These are phyloP conservation scores for Sesia apiformis DNA, from an alignment of 2,888 invertebrate species.

Conservation along the genomic window DNA sequence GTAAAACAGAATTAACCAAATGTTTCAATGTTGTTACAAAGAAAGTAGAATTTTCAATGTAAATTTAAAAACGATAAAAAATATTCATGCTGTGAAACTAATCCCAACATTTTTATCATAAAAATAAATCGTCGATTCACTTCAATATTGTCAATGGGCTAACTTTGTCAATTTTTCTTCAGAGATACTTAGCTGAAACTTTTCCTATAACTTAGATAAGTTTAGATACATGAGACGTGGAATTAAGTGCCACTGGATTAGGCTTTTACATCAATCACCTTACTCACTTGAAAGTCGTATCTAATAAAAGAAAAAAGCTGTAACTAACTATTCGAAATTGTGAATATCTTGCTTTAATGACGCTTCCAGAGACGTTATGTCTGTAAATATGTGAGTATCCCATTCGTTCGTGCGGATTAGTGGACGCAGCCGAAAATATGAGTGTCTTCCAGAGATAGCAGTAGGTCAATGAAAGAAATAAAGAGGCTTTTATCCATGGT, in stretches of 20 bases:
- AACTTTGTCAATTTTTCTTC: constrained; percentile 36
- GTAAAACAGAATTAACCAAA: too few species aligned
- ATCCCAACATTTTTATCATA: constrained; percentile 14
- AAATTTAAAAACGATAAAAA: neutral
- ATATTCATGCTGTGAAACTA: neutral
- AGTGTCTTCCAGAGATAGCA: constrained; percentile 36
- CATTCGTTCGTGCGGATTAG: constrained; percentile 19
- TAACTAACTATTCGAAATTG: too few species aligned
- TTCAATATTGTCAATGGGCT: constrained; percentile 22
- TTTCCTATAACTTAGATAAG: constrained; percentile 20
- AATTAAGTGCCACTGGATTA: constrained; percentile 1
- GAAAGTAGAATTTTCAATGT: too few species aligned
- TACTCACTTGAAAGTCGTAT: too few species aligned
- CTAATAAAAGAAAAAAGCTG: too few species aligned
- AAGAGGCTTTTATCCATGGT: constrained; percentile 4
- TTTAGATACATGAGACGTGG: constrained; percentile 20
- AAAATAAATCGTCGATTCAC: constrained; percentile 21
- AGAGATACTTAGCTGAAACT: constrained; percentile 33
- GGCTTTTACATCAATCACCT: too few species aligned
- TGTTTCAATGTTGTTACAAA: too few species aligned
- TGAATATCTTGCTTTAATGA: too few species aligned
- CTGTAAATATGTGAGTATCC: constrained; percentile 4
- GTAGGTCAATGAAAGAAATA: constrained; percentile 17
- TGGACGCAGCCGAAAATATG: constrained; percentile 27
- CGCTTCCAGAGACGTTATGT: constrained; percentile 2